Evolutionary conservation across 1,140 invertebrate genomes (phyloP).

Genomic region (Diabrotica undecimpunctata): DNA sequence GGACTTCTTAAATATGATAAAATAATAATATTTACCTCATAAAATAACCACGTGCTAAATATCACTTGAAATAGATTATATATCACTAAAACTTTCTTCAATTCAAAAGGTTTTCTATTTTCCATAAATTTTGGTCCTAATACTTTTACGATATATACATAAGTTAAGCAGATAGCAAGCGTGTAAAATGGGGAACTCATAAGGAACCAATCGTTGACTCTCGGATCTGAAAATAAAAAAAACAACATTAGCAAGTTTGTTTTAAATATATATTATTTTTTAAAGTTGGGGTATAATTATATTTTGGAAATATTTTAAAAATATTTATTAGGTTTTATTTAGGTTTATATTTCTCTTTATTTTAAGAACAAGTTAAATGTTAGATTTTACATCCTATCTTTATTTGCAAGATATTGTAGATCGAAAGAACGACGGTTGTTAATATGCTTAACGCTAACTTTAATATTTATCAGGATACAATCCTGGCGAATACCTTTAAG

Average conservation of each 20-base stretch:
- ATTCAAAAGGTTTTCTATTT: slow-evolving; percentile 80
- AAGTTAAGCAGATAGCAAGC: slow-evolving; percentile 68
- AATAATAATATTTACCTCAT: slow-evolving; percentile 28
- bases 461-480: too few species aligned
- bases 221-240: slow-evolving; percentile 64
- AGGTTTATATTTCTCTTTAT: too few species aligned
- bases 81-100: slow-evolving; percentile 72
- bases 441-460: too few species aligned
- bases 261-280: too few species aligned
- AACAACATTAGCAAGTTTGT: slow-evolving; percentile 25
- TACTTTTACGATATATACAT: slow-evolving; percentile 72
- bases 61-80: slow-evolving; percentile 87
- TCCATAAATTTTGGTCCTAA: slow-evolving; percentile 85
- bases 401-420: too few species aligned
- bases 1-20: not conserved
- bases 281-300: too few species aligned
- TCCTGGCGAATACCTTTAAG: too few species aligned
- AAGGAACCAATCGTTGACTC: slow-evolving; percentile 81
- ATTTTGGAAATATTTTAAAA: too few species aligned
- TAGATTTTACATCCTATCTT: too few species aligned
- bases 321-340: too few species aligned
- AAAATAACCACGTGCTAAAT: slow-evolving; percentile 66
- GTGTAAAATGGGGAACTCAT: slow-evolving; percentile 83
- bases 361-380: too few species aligned
- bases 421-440: too few species aligned